Base-by-base conservation (phyloP, 1,140 invertebrate genomes). In the Lysiphlebus fabarum region DNA sequence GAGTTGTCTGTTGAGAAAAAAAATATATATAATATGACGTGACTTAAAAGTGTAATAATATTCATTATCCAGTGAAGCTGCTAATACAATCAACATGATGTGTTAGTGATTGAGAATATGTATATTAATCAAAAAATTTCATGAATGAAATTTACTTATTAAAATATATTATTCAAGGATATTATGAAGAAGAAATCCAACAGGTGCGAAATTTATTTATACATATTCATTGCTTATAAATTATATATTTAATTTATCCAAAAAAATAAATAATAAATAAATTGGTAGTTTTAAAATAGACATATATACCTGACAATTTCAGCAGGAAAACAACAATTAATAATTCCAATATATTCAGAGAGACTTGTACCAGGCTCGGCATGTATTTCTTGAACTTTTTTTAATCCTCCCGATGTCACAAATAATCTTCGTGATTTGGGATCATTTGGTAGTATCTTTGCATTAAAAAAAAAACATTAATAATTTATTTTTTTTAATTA, bases 301-400 rank as follows among this genome's bases (percentile, higher is more conserved):
- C n/a, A 76, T 67, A 73, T n/a, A n/a, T 77, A 90, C 86, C 88
- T 86, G 64, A 93, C 85, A 66, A 93, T 89, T 83, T 93, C 91
- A 71, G 91, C 90, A 41, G 90, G 90, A 70, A 90, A 93, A 71
- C 89, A 92, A 63, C 85, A 87, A 72, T 92, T 92, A 58, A 93
- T 91, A 42, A 87, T 84, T 61, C 84, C 86, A 56, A 92, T 87
- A 66, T 90, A 89, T 74, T 92, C 87, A 60, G 83, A 83, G 14
- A 92, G 71, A 0, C 82, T 82, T 37, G 88, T 85, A 12, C 87
- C 88, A 34, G 87, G 86, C 62, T 88, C 84, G 6, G 85, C 81
- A 65, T 88, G 83, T 57, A 93, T 86, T 75, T 91, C 86, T 80
- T 92, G 90, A 26, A 90, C 72, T 69, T 88, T 87, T 73, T 88